Percentiles rank a stretch among this genome's conserved stretches.
Evolutionary conservation across 2,797 vertebrate genomes (phyloP).

Genomic region (Aselliscus stoliczkanus): DNA sequence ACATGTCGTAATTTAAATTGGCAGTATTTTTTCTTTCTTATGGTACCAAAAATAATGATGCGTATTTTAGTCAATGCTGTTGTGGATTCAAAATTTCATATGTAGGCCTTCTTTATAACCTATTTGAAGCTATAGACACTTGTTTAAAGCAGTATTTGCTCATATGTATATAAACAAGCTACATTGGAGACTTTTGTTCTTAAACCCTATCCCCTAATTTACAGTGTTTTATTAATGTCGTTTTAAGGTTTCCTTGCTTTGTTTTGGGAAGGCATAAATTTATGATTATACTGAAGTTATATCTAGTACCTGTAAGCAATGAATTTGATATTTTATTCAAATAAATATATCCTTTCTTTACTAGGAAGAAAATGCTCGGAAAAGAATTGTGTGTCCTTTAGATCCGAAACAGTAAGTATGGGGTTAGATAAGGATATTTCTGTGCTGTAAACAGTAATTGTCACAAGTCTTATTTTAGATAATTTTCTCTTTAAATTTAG

Average conservation of each 20-base stretch:
- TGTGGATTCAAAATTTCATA: neutral
- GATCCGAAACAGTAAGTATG: constrained; percentile 95
- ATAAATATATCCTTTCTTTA: constrained; percentile 34
- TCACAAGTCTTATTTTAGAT: constrained; percentile 16
- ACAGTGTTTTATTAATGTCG: neutral
- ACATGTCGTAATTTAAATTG: neutral
- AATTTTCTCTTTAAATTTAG: constrained; percentile 80
- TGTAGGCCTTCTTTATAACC: neutral
- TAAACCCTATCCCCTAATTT: neutral
- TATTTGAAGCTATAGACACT: neutral
- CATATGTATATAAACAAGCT: neutral
- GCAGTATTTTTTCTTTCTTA: neutral
- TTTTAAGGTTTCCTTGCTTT: neutral
- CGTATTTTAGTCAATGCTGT: neutral
- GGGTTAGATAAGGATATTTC: neutral
- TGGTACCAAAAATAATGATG: neutral
- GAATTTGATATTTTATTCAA: constrained; percentile 18
- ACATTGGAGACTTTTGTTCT: neutral
- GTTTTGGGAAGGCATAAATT: neutral
- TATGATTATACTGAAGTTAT: neutral
- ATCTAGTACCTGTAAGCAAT: neutral
- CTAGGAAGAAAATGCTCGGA: constrained; percentile 82
- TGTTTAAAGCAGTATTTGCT: neutral
- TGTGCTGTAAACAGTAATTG: neutral
- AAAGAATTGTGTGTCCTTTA: constrained; percentile 91